These are phyloP conservation scores for Spisula solida DNA, from an alignment of 2,888 invertebrate species.

Conservation along the genomic window DNA sequence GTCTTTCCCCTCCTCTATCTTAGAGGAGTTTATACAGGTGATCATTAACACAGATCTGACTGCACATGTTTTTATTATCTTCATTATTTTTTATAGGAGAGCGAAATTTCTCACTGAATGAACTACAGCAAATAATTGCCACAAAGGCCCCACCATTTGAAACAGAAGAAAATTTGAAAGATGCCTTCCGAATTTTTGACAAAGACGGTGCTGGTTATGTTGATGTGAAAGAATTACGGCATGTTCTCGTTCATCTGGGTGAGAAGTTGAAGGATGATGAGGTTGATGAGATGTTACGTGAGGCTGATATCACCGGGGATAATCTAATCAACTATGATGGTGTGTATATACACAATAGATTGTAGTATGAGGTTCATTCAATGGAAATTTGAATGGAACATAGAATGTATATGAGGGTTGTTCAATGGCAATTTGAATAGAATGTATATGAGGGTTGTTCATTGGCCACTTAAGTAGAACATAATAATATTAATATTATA, in stretches of 20 bases:
- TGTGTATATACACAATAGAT: constrained; percentile 17
- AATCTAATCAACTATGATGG: constrained; percentile 68
- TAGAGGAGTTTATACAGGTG: no score
- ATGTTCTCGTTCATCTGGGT: constrained; percentile 67
- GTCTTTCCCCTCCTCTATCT: no score
- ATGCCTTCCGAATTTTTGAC: constrained; percentile 99
- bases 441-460: no score
- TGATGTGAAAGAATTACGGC: constrained; percentile 90
- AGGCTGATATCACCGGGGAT: constrained; percentile 89
- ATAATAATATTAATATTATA: no score
- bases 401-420: no score
- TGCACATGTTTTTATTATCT: no score
- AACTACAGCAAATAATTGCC: constrained; percentile 59
- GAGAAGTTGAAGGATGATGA: constrained; percentile 99
- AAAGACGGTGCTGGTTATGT: constrained; percentile 94
- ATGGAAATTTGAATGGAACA: no score
- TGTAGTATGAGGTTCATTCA: no score
- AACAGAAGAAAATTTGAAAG: constrained; percentile 87
- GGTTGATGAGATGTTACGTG: constrained; percentile 99
- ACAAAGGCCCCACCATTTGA: constrained; percentile 63
- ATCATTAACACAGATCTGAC: no score
- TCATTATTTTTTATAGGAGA: constrained; percentile 15
- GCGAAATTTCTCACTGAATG: constrained; percentile 52
- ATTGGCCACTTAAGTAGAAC: no score
- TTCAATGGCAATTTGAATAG: no score